phyloP scores from a whole-genome alignment of 1,140 invertebrate genomes.

The Lutraria rhynchaena region DNA sequence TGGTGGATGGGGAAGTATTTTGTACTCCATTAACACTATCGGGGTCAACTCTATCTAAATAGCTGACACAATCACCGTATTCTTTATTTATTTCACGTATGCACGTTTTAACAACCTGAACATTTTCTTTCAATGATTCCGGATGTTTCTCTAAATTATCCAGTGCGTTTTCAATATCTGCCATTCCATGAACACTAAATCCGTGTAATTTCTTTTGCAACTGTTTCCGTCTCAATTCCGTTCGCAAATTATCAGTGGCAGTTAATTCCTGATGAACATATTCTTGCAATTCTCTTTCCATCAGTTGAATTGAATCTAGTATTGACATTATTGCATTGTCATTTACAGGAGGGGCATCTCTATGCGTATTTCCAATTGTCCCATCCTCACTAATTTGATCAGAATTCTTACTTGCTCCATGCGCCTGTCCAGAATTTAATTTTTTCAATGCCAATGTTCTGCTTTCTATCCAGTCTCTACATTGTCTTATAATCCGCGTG shows the following conservation, averaged over 20 bases:
- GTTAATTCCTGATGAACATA: slow-evolving; percentile 53
- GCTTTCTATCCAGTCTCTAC: slow-evolving; percentile 54
- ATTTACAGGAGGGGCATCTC: slow-evolving; percentile 27
- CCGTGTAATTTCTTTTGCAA: slow-evolving; percentile 51
- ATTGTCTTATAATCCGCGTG: slow-evolving; percentile 53
- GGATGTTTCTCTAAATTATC: slow-evolving; percentile 42
- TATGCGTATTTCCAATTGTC: slow-evolving; percentile 1
- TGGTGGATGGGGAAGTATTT: neutral
- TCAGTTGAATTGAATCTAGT: slow-evolving; percentile 42
- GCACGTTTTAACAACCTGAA: slow-evolving; percentile 17
- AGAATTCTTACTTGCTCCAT: neutral
- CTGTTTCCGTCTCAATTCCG: slow-evolving; percentile 48
- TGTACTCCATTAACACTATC: neutral
- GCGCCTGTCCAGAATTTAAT: neutral
- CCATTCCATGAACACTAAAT: slow-evolving; percentile 50
- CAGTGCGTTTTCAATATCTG: slow-evolving; percentile 43
- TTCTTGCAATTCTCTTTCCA: slow-evolving; percentile 52
- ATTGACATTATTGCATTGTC: slow-evolving; percentile 58
- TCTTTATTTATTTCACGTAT: slow-evolving; percentile 48
- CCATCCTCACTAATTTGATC: neutral
- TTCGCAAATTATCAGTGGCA: slow-evolving; percentile 37
- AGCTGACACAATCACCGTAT: slow-evolving; percentile 44
- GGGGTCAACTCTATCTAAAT: slow-evolving; percentile 36
- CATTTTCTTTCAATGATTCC: slow-evolving; percentile 23
- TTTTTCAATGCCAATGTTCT: slow-evolving; percentile 30